Conservation (phyloP, 2,888 invertebrate genomes). For the Chouioia cunea region DNA sequence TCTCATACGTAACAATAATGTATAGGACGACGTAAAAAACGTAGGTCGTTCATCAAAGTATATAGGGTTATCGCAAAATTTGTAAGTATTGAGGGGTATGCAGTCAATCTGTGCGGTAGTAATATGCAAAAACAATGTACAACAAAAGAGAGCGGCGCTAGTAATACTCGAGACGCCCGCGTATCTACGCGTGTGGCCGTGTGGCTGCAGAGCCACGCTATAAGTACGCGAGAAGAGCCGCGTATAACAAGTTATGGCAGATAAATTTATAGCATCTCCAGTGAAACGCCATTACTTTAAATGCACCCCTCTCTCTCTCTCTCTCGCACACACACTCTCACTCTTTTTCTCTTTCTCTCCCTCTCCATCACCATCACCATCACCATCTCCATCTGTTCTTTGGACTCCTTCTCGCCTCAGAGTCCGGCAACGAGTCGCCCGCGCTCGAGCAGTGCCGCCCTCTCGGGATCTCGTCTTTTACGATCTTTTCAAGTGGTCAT, state of each 20-base stretch:
- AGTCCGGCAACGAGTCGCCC: conserved; percentile 32
- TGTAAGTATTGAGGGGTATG: too few relatives aligned
- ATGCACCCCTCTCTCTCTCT: conserved; percentile 50
- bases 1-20: too few relatives aligned
- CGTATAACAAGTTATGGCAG: conserved; percentile 69
- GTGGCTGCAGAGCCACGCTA: conserved; percentile 66
- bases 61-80: too few relatives aligned
- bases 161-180: background rate
- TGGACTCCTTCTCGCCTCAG: conserved; percentile 24
- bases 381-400: conserved; percentile 49
- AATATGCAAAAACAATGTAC: too few relatives aligned
- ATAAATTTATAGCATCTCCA: conserved; percentile 70
- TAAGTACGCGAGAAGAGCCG: conserved; percentile 68
- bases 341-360: conserved; percentile 41
- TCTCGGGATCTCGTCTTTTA: conserved; percentile 63
- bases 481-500: conserved; percentile 65
- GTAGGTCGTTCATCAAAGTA: too few relatives aligned
- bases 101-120: too few relatives aligned
- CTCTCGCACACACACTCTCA: conserved; percentile 25
- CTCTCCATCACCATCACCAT: conserved; percentile 38
- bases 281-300: conserved; percentile 68
- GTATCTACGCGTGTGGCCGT: conserved; percentile 52
- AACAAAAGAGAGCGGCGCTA: conserved; percentile 9
- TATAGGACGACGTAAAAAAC: too few relatives aligned
- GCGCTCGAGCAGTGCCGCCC: conserved; percentile 50